phyloP scores from a whole-genome alignment of 2,113 vertebrate genomes.

The Eidolon helvum region DNA sequence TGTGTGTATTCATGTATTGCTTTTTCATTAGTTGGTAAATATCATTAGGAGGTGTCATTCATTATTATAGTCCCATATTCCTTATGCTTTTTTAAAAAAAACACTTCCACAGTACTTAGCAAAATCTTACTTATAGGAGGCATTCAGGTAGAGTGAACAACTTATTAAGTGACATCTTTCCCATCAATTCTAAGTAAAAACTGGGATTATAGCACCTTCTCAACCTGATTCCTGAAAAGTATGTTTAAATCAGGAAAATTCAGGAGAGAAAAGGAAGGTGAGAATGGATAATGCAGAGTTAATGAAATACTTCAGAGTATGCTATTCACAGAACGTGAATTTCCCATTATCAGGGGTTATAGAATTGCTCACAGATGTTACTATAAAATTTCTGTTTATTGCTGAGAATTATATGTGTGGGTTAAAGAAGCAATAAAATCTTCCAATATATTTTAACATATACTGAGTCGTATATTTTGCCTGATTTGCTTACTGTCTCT shows the following conservation, averaged over 20 bases:
- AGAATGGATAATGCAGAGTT: slow-evolving; percentile 38
- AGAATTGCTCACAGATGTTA: slow-evolving; percentile 39
- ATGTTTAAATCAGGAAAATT: slow-evolving; percentile 12
- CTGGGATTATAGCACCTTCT: neutral
- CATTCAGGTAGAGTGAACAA: neutral
- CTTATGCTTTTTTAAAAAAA: neutral
- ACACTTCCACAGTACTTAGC: neutral
- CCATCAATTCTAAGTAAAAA: neutral
- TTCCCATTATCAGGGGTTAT: slow-evolving; percentile 24
- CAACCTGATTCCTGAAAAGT: neutral
- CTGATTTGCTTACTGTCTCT: neutral
- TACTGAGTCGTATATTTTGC: neutral
- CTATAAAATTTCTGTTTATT: slow-evolving; percentile 71
- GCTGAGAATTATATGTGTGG: slow-evolving; percentile 63
- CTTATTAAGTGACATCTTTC: neutral
- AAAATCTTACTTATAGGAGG: neutral
- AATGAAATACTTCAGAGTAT: neutral
- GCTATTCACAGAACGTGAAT: neutral
- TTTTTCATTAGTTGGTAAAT: neutral
- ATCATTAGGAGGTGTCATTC: neutral
- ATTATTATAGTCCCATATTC: neutral
- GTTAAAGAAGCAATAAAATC: slow-evolving; percentile 67
- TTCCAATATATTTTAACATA: slow-evolving; percentile 45
- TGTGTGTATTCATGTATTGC: neutral
- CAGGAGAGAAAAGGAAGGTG: neutral